Evolutionary conservation across 1,140 invertebrate species (phyloP).

Genomic region (Drosophila pruinosa): DNA sequence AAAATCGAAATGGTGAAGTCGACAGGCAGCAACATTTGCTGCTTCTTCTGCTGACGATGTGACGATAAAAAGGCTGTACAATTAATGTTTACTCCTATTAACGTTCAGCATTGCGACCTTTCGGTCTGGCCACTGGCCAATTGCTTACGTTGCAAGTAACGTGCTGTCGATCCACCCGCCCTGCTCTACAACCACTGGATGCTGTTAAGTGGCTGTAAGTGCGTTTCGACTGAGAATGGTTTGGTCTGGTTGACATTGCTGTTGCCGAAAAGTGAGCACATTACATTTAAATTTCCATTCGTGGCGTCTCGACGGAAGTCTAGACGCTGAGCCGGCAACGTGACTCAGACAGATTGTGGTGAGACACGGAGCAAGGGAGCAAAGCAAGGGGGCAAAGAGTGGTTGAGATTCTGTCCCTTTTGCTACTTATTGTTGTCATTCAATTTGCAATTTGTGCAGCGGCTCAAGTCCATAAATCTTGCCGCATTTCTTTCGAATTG

Average conservation of each 20-base stretch:
- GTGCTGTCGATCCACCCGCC: not conserved
- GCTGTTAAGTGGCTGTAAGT: constrained; percentile 71
- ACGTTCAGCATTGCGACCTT: constrained; percentile 42
- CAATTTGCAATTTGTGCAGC: constrained; percentile 64
- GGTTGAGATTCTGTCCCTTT: not conserved
- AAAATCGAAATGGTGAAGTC: constrained; percentile 13
- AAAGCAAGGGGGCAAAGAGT: not conserved
- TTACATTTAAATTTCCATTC: constrained; percentile 49
- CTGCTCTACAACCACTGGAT: constrained; percentile 32
- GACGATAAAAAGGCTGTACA: constrained; percentile 52
- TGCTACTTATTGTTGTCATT: constrained; percentile 51
- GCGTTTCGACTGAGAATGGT: constrained; percentile 16
- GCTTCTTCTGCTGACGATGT: not conserved
- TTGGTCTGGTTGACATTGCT: constrained; percentile 21
- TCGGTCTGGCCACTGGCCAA: constrained; percentile 33
- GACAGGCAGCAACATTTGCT: constrained; percentile 4
- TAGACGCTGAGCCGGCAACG: constrained; percentile 58
- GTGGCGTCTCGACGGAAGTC: constrained; percentile 72
- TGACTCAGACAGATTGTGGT: constrained; percentile 25
- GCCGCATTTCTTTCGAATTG: constrained; percentile 32
- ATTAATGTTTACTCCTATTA: constrained; percentile 80
- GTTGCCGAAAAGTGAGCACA: constrained; percentile 20
- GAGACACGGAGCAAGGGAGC: not conserved
- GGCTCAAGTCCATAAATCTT: constrained; percentile 57
- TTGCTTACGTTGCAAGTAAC: constrained; percentile 34